These are phyloP conservation scores for Ormyrus nitidulus DNA, from an alignment of 2,888 invertebrate species.

Conservation along the genomic window DNA sequence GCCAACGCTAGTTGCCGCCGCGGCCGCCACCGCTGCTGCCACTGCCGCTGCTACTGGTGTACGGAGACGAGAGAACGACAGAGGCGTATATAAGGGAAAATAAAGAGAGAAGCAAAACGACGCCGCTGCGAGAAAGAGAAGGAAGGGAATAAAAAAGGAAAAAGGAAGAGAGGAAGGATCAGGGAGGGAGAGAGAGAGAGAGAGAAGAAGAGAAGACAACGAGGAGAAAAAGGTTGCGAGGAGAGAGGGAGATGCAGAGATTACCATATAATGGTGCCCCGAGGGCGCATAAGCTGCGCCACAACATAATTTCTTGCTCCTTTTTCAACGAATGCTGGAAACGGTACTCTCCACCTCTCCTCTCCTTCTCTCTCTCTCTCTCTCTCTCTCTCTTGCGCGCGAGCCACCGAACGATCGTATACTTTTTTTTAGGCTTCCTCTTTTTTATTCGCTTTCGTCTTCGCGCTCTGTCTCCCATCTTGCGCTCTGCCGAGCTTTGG, in stretches of 20 bases:
- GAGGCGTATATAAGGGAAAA: conserved; percentile 26
- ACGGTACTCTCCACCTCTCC: conserved; percentile 64
- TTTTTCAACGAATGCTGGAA: conserved; percentile 71
- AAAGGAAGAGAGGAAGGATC: conserved; percentile 18
- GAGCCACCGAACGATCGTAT: background rate
- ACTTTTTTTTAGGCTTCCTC: conserved; percentile 37
- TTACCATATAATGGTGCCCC: conserved; percentile 75
- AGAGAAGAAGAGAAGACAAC: conserved; percentile 49
- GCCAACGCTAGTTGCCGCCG: background rate
- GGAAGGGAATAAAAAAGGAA: conserved; percentile 45
- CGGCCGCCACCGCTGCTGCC: conserved; percentile 6
- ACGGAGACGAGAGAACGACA: conserved; percentile 56
- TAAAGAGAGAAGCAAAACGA: conserved; percentile 43
- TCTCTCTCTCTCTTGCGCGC: conserved; percentile 40
- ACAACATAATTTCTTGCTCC: conserved; percentile 74
- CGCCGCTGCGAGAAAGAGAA: conserved; percentile 30
- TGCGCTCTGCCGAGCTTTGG: conserved; percentile 26
- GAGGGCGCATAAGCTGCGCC: conserved; percentile 74
- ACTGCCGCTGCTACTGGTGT: background rate
- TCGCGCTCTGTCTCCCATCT: conserved; percentile 53
- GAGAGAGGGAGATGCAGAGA: conserved; percentile 69
- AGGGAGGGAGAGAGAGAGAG: conserved; percentile 51
- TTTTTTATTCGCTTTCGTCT: conserved; percentile 41
- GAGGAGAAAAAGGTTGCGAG: conserved; percentile 49
- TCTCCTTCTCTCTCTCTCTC: conserved; percentile 53